These are phyloP conservation scores for Liparis tanakae DNA, from an alignment of 2,797 vertebrate genomes.

Conservation along the genomic window DNA sequence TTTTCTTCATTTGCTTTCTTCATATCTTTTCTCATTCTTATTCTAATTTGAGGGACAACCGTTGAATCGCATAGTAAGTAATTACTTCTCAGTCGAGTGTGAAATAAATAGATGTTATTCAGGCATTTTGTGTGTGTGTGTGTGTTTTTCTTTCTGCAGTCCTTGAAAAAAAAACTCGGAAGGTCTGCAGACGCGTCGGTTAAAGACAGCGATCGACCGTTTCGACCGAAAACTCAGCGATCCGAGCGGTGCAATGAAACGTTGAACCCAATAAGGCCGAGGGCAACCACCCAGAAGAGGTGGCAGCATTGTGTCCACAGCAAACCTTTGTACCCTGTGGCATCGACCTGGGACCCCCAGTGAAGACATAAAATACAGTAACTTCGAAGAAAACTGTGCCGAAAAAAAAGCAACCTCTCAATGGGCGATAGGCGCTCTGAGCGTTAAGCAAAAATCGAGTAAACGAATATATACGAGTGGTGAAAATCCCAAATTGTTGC, in stretches of 20 bases:
- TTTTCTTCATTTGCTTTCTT: background rate
- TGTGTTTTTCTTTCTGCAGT: no score
- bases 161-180: background rate
- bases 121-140: no score
- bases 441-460: constrained; percentile 18
- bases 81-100: background rate
- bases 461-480: constrained; percentile 15
- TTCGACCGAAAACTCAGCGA: background rate
- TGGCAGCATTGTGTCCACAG: background rate
- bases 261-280: background rate
- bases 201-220: background rate
- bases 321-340: background rate
- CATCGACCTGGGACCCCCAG: constrained; percentile 1
- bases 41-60: background rate
- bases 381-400: constrained; percentile 27
- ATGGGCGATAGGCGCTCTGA: background rate
- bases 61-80: constrained; percentile 4
- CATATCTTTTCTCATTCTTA: background rate
- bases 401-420: constrained; percentile 7
- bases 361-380: constrained; percentile 27
- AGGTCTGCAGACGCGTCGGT: background rate
- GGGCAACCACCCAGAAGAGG: background rate
- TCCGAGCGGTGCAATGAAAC: background rate
- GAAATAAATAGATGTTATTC: background rate
- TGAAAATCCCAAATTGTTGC: constrained; percentile 33